Percentiles rank a stretch among this genome's conserved stretches.
Conservation (phyloP, 2,888 invertebrate species). For the Spodoptera picta region DNA sequence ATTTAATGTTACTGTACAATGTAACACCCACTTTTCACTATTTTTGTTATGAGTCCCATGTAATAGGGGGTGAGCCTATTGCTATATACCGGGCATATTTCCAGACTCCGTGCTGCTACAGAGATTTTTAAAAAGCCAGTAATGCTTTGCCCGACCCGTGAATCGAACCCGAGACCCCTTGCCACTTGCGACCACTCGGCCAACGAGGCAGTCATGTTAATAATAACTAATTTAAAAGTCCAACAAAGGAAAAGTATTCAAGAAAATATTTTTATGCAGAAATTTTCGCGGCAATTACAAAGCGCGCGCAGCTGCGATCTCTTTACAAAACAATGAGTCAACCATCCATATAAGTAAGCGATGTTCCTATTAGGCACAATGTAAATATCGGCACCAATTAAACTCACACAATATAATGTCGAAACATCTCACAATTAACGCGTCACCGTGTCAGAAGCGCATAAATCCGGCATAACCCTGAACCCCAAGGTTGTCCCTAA, state of each 20-base stretch:
- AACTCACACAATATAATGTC: conserved; percentile 65
- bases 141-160: too few relatives aligned
- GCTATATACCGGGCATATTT: too few relatives aligned
- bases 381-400: conserved; percentile 61
- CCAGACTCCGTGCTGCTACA: too few relatives aligned
- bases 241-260: conserved; percentile 33
- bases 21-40: too few relatives aligned
- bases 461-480: conserved; percentile 79
- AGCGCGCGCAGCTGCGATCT: conserved; percentile 52
- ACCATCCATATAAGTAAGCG: conserved; percentile 49
- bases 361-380: conserved; percentile 58
- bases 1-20: too few relatives aligned
- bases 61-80: too few relatives aligned
- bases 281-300: conserved; percentile 42
- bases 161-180: too few relatives aligned
- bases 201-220: too few relatives aligned
- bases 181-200: too few relatives aligned
- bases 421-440: conserved; percentile 81
- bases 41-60: too few relatives aligned
- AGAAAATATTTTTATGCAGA: conserved; percentile 42
- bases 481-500: conserved; percentile 84
- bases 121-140: too few relatives aligned
- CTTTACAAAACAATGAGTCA: conserved; percentile 55
- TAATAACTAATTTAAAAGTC: conserved; percentile 10
- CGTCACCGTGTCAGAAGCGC: conserved; percentile 78